A percentile compares a stretch with the other conserved stretches of the same genome.
phyloP scores from a whole-genome alignment of 2,797 vertebrate species.

The Lepidocolaptes lacrymiger region DNA sequence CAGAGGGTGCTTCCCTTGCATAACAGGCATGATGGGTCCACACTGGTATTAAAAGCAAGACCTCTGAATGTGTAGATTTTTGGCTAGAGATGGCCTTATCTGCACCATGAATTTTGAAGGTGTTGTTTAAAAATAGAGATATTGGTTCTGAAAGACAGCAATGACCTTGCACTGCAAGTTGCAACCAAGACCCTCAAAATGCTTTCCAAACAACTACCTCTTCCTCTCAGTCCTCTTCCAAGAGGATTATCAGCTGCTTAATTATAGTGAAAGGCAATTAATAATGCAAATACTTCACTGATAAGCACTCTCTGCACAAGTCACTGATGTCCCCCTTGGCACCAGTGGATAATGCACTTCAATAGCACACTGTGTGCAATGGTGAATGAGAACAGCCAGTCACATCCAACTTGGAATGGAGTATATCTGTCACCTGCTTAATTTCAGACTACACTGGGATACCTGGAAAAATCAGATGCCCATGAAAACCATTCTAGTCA shows the following conservation, averaged over 20 bases:
- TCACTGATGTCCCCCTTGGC: accelerated
- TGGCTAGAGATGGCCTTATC: not conserved
- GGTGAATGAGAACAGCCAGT: not conserved
- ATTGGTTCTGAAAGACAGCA: accelerated
- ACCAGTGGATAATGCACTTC: not conserved
- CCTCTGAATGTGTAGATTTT: not conserved
- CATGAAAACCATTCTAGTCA: too few relatives aligned
- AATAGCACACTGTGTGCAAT: accelerated
- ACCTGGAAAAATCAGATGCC: not conserved
- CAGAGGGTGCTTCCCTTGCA: not conserved
- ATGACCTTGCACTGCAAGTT: not conserved
- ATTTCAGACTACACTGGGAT: not conserved
- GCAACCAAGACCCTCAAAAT: not conserved
- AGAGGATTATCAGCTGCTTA: not conserved
- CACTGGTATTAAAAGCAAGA: not conserved
- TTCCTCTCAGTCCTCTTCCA: not conserved
- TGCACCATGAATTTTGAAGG: not conserved
- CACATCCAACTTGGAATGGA: accelerated
- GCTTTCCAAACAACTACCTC: not conserved
- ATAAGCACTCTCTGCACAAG: not conserved
- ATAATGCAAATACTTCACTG: not conserved
- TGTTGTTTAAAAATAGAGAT: not conserved
- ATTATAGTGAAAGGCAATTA: not conserved
- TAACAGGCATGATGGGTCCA: accelerated
- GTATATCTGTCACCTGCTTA: accelerated